Conservation (phyloP, 1,140 invertebrate genomes). For the Hycleus phaleratus region DNA sequence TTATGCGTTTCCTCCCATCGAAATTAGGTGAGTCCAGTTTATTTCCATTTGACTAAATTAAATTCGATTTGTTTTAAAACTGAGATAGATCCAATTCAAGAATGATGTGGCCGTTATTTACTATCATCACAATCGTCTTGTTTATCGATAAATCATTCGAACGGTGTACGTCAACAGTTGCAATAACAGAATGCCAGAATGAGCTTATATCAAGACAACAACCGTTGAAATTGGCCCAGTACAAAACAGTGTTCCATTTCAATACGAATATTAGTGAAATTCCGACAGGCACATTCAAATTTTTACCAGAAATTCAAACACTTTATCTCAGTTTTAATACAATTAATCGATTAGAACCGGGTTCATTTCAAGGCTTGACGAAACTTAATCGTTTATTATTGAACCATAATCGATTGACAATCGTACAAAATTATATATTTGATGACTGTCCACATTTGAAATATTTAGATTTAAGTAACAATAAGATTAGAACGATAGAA, state of each 20-base stretch:
- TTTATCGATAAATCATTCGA: background rate
- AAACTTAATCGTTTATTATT: slow-evolving; percentile 61
- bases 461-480: slow-evolving; percentile 58
- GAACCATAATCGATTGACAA: slow-evolving; percentile 53
- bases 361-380: slow-evolving; percentile 14
- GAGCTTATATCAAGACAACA: background rate
- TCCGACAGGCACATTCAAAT: slow-evolving; percentile 2
- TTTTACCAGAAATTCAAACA: slow-evolving; percentile 6
- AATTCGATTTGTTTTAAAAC: too few species aligned
- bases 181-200: slow-evolving; percentile 6
- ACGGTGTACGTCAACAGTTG: slow-evolving; percentile 1
- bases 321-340: slow-evolving; percentile 12
- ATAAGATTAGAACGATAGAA: slow-evolving; percentile 52
- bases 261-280: slow-evolving; percentile 2
- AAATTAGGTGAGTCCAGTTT: too few species aligned
- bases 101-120: too few species aligned
- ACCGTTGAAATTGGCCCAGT: background rate
- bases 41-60: too few species aligned
- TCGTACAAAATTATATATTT: slow-evolving; percentile 55
- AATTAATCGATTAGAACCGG: slow-evolving; percentile 7
- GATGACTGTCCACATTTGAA: slow-evolving; percentile 52
- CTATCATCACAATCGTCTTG: too few species aligned
- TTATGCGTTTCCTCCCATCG: too few species aligned
- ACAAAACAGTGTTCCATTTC: slow-evolving; percentile 3
- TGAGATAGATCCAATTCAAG: too few species aligned